Evolutionary conservation across 1,140 invertebrate genomes (phyloP), one percentile per base, ranked within the genome.

Genomic region (Lithobius niger): DNA sequence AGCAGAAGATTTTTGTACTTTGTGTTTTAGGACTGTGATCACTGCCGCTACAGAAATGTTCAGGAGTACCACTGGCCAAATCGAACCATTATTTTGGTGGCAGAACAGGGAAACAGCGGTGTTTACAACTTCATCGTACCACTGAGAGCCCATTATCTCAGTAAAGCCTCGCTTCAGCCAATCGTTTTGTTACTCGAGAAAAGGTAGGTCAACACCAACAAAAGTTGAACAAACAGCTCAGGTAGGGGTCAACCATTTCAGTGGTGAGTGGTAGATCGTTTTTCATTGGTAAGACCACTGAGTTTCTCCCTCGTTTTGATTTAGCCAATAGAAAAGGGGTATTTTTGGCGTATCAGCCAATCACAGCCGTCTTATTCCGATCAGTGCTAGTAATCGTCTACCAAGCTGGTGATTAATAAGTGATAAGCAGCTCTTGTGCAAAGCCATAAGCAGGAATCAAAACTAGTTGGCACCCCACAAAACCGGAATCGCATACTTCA

Each of bases 41-140:
- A 97, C 69, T 95, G 89, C 73, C 82, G 78, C 56, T 91, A 90
- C 68, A 78, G 86, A 49, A 92, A 88, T 65, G 92, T 92, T 13
- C 88, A 90, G 62, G 91, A 97, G 62, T 97, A 97, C 74, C 90
- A 95, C 71, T 99, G 93, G 92, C 84, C 88, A 65, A 97, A 95
- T 69, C 88, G 90, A 67, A 93, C 90, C 1, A 95, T 99, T 52
- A 97, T 99, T 58, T 73, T 98, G 45, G 91, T 92, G 0, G 92
- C 93, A 0, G 94, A 98, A 71, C 92, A 91, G 63, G 91, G 93
- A n/a, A 94, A 88, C 52, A 94, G 91, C 71, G 94, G 92, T 51
- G 93, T 99, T 60, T 97, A 97, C 73, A 99, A 98, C 74, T 97
- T 98, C 66, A 93, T 99, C 57, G 91, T 99, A 60, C 95, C 95